phyloP scores from a whole-genome alignment of 1,140 invertebrate species.

The Centruroides vittatus region DNA sequence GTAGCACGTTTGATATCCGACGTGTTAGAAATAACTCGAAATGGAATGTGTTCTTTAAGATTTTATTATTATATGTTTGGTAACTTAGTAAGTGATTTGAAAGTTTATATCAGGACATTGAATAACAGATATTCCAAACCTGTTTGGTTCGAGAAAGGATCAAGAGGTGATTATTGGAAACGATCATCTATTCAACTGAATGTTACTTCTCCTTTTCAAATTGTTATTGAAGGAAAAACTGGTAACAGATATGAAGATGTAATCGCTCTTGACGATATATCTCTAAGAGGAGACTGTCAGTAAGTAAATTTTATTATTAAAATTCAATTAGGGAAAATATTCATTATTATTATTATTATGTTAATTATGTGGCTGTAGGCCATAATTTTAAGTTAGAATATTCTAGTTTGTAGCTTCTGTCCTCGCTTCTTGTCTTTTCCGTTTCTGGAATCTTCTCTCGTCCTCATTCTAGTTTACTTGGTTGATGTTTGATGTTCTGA shows the following conservation, averaged over 20 bases:
- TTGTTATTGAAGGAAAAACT: constrained; percentile 14
- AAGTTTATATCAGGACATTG: constrained; percentile 19
- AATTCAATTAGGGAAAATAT: too few relatives aligned
- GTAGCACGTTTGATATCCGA: background rate
- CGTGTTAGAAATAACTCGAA: background rate
- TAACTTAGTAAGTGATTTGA: constrained; percentile 20
- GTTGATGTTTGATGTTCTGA: too few relatives aligned
- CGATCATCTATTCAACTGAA: constrained; percentile 1
- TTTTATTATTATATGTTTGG: constrained; percentile 32
- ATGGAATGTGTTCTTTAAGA: constrained; percentile 7
- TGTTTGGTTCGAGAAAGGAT: constrained; percentile 1
- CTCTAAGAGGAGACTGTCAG: constrained; percentile 14
- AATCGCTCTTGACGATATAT: constrained; percentile 21
- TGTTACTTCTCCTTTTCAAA: constrained; percentile 7
- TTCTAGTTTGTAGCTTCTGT: too few relatives aligned
- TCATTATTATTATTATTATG: too few relatives aligned
- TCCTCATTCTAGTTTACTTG: too few relatives aligned
- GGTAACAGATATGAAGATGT: constrained; percentile 4
- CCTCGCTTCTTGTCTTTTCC: too few relatives aligned
- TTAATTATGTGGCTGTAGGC: too few relatives aligned
- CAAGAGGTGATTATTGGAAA: constrained; percentile 14
- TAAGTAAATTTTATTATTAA: constrained; percentile 1
- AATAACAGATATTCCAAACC: background rate
- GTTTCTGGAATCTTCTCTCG: too few relatives aligned
- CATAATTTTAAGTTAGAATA: too few relatives aligned